phyloP scores from a whole-genome alignment of 2,797 vertebrate genomes.

The Pterois miles region DNA sequence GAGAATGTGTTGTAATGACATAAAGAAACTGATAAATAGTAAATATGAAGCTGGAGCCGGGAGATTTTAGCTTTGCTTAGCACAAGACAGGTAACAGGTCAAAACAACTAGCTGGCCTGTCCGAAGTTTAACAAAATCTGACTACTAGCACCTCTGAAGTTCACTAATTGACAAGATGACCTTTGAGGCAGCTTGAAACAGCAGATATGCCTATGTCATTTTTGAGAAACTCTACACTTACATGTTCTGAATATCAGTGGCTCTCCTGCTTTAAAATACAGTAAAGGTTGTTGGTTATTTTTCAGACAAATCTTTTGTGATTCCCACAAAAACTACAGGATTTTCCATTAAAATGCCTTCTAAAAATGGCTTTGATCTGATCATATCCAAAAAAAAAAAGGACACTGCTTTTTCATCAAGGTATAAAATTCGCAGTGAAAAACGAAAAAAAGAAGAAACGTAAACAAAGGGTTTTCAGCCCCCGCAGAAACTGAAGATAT shows the following conservation, averaged over 20 bases:
- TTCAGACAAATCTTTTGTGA: neutral
- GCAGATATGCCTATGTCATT: neutral
- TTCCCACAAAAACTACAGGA: neutral
- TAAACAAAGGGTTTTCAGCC: constrained; percentile 55
- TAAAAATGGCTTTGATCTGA: neutral
- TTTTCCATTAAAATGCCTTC: neutral
- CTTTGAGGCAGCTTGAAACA: neutral
- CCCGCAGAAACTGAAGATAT: constrained; percentile 46
- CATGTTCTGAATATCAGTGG: neutral
- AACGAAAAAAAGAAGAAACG: constrained; percentile 47
- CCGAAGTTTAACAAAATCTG: neutral
- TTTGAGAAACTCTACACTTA: neutral
- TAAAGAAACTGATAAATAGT: neutral
- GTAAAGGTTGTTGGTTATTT: neutral
- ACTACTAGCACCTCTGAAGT: neutral
- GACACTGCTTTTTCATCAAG: constrained; percentile 23
- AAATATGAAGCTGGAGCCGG: neutral
- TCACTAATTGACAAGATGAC: neutral
- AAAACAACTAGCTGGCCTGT: neutral
- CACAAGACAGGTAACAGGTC: neutral
- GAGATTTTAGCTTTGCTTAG: neutral
- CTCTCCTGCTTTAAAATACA: neutral
- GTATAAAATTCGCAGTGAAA: constrained; percentile 2
- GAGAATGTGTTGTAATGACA: neutral
- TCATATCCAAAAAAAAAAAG: constrained; percentile 12